Evolutionary conservation across 2,888 invertebrate genomes (phyloP).

Genomic region (Harpalus rufipes): DNA sequence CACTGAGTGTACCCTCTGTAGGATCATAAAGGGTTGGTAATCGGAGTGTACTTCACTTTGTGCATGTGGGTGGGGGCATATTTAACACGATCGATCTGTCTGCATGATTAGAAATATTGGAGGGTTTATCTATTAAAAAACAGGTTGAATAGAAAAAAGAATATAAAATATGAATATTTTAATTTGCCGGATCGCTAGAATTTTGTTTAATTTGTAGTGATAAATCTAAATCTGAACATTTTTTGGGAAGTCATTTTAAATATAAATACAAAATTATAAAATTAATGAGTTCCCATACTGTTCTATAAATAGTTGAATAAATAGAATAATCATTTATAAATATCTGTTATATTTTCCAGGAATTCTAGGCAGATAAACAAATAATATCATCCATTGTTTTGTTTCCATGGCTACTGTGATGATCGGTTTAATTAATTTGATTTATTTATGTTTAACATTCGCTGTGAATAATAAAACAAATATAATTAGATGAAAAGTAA

Average conservation of each 20-base stretch:
- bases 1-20: neutral
- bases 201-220: no score
- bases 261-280: no score
- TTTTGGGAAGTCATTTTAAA: no score
- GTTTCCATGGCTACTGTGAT: slow-evolving; percentile 20
- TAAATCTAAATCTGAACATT: no score
- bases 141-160: no score
- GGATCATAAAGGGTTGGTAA: neutral
- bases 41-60: slow-evolving; percentile 5
- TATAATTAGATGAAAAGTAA: slow-evolving; percentile 45
- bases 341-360: slow-evolving; percentile 3
- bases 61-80: neutral
- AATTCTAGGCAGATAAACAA: slow-evolving; percentile 22
- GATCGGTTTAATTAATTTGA: slow-evolving; percentile 33
- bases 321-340: neutral
- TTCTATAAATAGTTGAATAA: no score
- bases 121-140: neutral
- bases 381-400: slow-evolving; percentile 35
- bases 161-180: no score
- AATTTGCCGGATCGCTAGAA: no score
- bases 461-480: slow-evolving; percentile 32
- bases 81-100: slow-evolving; percentile 1
- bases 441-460: slow-evolving; percentile 34
- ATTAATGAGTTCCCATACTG: no score
- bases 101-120: neutral